Evolutionary conservation across 2,888 invertebrate genomes (phyloP).

Genomic region (Microdon myrmicae): DNA sequence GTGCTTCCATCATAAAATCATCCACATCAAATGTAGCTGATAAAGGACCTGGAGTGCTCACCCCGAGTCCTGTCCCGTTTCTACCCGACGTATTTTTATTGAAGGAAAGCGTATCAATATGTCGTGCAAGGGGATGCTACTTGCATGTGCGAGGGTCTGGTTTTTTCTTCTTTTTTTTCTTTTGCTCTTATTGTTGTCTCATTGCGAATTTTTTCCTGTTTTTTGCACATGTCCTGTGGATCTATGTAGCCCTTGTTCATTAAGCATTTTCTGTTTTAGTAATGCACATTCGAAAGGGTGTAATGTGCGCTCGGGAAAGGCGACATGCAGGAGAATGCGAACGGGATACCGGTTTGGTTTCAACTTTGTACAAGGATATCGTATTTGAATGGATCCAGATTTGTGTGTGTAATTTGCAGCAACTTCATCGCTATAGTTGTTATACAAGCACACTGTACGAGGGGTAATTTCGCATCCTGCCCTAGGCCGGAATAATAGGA

Average conservation of each 20-base stretch:
- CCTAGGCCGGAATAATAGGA: slow-evolving; percentile 39
- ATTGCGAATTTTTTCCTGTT: no score
- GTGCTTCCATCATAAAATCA: slow-evolving; percentile 36
- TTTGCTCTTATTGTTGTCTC: no score
- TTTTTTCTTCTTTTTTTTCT: no score
- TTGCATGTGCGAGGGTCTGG: slow-evolving; percentile 3
- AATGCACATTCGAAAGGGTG: slow-evolving; percentile 28
- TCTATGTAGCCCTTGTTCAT: slow-evolving; percentile 42
- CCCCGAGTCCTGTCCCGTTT: no score
- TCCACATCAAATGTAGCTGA: slow-evolving; percentile 26
- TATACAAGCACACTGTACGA: no score
- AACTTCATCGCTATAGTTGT: no score
- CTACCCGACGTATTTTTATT: slow-evolving; percentile 22
- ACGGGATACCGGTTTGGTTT: slow-evolving; percentile 43
- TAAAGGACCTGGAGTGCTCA: no score
- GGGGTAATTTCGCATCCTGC: slow-evolving; percentile 37
- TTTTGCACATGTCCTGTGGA: slow-evolving; percentile 6
- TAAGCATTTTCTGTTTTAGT: slow-evolving; percentile 32
- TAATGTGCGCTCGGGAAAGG: slow-evolving; percentile 23
- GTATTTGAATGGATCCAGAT: slow-evolving; percentile 34
- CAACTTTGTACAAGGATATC: slow-evolving; percentile 14
- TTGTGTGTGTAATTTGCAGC: slow-evolving; percentile 41
- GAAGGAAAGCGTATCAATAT: slow-evolving; percentile 43
- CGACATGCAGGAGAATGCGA: slow-evolving; percentile 7
- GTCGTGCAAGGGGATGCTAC: slow-evolving; percentile 12